Conservation (phyloP, 2,113 vertebrate species). For the Xerus inauris region DNA sequence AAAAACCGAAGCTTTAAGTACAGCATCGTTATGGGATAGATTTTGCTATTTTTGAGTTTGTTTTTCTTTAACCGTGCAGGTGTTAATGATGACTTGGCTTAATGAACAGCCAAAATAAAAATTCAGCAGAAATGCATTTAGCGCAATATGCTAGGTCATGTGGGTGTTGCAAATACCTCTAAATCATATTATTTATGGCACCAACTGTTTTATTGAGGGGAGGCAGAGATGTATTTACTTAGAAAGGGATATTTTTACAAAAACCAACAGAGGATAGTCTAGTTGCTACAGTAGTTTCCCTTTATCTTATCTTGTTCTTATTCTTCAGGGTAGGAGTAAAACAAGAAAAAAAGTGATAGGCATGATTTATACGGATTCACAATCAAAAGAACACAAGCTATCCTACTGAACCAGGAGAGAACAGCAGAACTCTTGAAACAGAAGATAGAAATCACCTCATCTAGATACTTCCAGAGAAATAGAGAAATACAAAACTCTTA, state of each 20-base stretch:
- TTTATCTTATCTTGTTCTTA: slow-evolving; percentile 46
- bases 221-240: slow-evolving; percentile 45
- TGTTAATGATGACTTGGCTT: background rate
- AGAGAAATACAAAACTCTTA: background rate
- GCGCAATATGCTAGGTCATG: background rate
- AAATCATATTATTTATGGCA: slow-evolving; percentile 35
- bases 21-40: background rate
- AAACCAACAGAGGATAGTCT: background rate
- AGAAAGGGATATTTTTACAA: slow-evolving; percentile 52
- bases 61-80: background rate
- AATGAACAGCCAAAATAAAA: slow-evolving; percentile 20
- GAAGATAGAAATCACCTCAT: background rate
- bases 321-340: background rate
- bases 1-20: background rate
- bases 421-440: background rate
- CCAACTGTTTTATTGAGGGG: slow-evolving; percentile 24
- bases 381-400: background rate
- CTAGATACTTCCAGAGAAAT: background rate
- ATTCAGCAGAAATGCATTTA: slow-evolving; percentile 19
- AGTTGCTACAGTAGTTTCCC: background rate
- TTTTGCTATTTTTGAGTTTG: background rate
- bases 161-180: background rate
- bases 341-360: background rate
- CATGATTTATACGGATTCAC: background rate
- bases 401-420: background rate